These are phyloP conservation scores for Ginglymostoma cirratum DNA, from an alignment of 2,113 vertebrate genomes.

Conservation along the genomic window DNA sequence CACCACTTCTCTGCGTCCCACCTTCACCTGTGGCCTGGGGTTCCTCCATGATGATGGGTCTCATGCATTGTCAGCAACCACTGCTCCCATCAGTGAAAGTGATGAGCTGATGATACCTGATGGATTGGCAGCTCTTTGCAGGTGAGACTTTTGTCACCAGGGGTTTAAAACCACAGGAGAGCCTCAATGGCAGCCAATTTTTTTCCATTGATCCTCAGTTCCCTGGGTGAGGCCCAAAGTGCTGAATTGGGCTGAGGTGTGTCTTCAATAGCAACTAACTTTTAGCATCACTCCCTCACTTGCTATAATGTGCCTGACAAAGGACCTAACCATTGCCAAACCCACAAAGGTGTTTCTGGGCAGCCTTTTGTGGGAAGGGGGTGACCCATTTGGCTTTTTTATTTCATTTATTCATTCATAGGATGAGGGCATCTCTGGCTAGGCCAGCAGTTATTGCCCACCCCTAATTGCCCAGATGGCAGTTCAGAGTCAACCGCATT, in stretches of 20 bases:
- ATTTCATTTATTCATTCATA: too few relatives aligned
- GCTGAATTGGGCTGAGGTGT: background rate
- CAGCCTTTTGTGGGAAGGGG: too few relatives aligned
- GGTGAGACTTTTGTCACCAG: background rate
- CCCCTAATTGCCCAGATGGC: too few relatives aligned
- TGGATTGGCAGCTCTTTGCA: background rate
- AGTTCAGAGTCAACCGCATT: too few relatives aligned
- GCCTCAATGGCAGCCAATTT: background rate
- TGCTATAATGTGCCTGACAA: too few relatives aligned
- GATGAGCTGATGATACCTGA: background rate
- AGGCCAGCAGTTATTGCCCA: too few relatives aligned
- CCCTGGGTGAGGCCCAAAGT: background rate
- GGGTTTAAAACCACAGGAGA: background rate
- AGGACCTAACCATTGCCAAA: too few relatives aligned
- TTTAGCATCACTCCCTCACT: too few relatives aligned
- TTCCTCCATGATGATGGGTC: background rate
- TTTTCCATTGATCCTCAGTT: too few relatives aligned
- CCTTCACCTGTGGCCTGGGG: background rate
- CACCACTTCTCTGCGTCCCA: background rate
- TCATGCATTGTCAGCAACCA: background rate
- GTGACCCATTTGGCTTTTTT: too few relatives aligned
- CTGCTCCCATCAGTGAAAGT: background rate
- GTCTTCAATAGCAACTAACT: too few relatives aligned
- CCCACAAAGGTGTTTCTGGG: background rate
- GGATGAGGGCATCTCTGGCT: too few relatives aligned